These are phyloP conservation scores for Atethmia centrago DNA, from an alignment of 2,888 invertebrate species.

Conservation along the genomic window DNA sequence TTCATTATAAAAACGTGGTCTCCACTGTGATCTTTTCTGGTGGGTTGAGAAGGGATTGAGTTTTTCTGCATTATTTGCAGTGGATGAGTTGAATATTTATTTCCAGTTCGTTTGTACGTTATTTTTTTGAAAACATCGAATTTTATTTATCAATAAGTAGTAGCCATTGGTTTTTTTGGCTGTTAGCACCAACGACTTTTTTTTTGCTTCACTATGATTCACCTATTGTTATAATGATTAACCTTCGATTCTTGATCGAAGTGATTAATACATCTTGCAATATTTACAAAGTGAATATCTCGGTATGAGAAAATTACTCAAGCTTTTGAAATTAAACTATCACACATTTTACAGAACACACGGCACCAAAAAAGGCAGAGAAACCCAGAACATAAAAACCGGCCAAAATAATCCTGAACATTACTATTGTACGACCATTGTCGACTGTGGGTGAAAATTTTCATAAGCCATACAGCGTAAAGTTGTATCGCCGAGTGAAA, in stretches of 20 bases:
- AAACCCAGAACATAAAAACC: conserved; percentile 53
- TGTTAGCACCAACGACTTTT: no score
- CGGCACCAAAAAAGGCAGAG: background rate
- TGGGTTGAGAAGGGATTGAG: conserved; percentile 9
- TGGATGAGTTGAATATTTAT: conserved; percentile 10
- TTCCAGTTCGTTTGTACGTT: background rate
- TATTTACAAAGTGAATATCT: background rate
- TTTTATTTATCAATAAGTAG: no score
- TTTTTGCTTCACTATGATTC: no score
- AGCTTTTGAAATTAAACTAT: no score
- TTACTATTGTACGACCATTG: conserved; percentile 67
- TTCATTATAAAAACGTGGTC: background rate
- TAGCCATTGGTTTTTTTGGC: no score
- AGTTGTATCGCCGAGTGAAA: conserved; percentile 74
- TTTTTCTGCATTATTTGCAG: conserved; percentile 3
- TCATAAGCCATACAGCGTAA: conserved; percentile 76
- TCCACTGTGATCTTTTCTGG: conserved; percentile 6
- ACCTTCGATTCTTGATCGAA: no score
- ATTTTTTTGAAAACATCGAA: background rate
- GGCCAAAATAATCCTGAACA: conserved; percentile 67
- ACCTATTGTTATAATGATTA: no score
- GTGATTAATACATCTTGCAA: background rate
- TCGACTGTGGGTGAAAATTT: conserved; percentile 68
- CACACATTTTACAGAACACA: background rate
- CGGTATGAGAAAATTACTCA: background rate